Evolutionary conservation across 2,797 vertebrate species (phyloP).

Genomic region (Sciurus carolinensis): DNA sequence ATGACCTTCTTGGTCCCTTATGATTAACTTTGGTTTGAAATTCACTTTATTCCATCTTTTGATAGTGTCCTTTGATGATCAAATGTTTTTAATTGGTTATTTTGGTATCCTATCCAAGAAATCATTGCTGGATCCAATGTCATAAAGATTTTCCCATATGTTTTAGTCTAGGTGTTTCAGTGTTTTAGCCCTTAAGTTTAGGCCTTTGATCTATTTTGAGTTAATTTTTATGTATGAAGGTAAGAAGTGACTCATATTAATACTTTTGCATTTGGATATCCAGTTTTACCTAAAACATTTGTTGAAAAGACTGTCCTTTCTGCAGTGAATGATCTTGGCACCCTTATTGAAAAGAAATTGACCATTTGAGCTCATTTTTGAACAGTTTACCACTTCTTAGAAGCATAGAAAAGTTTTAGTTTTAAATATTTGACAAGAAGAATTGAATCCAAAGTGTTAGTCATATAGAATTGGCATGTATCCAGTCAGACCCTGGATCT

Average conservation of each 20-base stretch:
- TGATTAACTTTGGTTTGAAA: too few relatives aligned
- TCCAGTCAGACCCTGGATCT: background rate
- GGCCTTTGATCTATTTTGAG: background rate
- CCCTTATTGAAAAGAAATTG: slow-evolving; percentile 5
- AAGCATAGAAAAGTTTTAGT: slow-evolving; percentile 4
- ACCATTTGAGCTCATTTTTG: background rate
- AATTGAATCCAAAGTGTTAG: background rate
- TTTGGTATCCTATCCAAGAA: background rate
- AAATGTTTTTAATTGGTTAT: background rate
- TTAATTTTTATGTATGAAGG: background rate
- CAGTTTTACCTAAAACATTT: background rate
- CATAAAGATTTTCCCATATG: background rate
- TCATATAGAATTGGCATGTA: background rate
- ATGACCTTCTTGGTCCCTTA: too few relatives aligned
- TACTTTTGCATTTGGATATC: background rate
- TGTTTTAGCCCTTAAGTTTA: background rate
- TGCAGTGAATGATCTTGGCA: background rate
- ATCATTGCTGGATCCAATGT: background rate
- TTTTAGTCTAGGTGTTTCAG: slow-evolving; percentile 11
- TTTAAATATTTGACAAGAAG: slow-evolving; percentile 20
- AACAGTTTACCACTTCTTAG: background rate
- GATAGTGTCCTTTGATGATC: background rate
- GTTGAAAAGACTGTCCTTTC: background rate
- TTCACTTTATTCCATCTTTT: background rate
- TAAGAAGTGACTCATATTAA: background rate